Conservation (phyloP, 2,888 invertebrate genomes). For the Autographa pulchrina region DNA sequence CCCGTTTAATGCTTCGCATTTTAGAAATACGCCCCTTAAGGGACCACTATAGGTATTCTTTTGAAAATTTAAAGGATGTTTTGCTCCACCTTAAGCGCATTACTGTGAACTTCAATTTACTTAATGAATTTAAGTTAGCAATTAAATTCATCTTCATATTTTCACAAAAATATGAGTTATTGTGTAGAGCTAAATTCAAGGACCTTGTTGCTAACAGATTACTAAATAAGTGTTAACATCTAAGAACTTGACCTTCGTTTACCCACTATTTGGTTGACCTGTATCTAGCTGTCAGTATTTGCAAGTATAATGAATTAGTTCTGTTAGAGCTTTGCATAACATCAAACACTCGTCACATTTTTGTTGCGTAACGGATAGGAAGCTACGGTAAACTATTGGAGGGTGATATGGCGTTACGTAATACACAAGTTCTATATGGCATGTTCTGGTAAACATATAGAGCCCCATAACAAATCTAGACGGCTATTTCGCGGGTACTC, state of each 20-base stretch:
- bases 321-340: conserved; percentile 6
- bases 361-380: conserved; percentile 2
- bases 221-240: not conserved
- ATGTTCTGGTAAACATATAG: conserved; percentile 29
- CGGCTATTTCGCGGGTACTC: conserved; percentile 29
- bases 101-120: conserved; percentile 7
- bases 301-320: conserved; percentile 9
- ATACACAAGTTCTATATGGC: conserved; percentile 30
- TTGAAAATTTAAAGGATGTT: conserved; percentile 21
- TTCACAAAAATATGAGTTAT: not conserved
- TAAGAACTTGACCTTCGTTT: not conserved
- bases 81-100: conserved; percentile 16
- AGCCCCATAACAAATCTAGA: conserved; percentile 16
- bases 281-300: not conserved
- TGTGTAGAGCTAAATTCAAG: not conserved
- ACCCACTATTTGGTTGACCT: not conserved
- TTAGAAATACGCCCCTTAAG: conserved; percentile 49
- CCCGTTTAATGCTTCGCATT: conserved; percentile 44
- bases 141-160: not conserved
- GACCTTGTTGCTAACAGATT: not conserved
- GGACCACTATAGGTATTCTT: conserved; percentile 18
- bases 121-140: not conserved
- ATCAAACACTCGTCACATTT: conserved; percentile 11
- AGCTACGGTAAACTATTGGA: conserved; percentile 14
- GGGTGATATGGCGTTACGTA: conserved; percentile 12